Conservation (phyloP, 2,888 invertebrate genomes). For the Spodoptera littoralis region DNA sequence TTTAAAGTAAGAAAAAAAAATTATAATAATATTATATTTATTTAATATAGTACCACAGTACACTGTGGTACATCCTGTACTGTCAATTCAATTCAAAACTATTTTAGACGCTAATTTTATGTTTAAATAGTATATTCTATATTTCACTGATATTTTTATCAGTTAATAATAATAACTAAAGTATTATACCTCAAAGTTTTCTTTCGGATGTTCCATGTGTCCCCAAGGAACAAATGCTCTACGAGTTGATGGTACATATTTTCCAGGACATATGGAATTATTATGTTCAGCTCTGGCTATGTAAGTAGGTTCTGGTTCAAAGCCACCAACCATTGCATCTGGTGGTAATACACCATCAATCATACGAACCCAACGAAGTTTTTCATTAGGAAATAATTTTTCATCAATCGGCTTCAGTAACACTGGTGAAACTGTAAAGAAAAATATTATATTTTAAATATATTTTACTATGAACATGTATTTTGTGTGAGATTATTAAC, state of each 20-base stretch:
- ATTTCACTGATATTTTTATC: no score
- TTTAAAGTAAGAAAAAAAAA: not conserved
- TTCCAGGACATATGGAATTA: conserved; percentile 93
- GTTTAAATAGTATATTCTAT: no score
- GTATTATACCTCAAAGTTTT: conserved; percentile 90
- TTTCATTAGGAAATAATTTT: conserved; percentile 61
- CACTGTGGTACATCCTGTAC: no score
- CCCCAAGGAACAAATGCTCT: conserved; percentile 93
- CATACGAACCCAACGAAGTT: conserved; percentile 89
- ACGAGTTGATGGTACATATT: conserved; percentile 91
- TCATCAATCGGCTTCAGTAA: conserved; percentile 16
- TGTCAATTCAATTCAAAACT: no score
- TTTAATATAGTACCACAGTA: no score
- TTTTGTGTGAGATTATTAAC: no score
- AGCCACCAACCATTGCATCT: conserved; percentile 91
- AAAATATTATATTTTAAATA: not conserved
- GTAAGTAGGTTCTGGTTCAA: conserved; percentile 89
- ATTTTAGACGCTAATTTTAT: no score
- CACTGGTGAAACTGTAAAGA: conserved; percentile 47
- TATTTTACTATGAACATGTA: no score
- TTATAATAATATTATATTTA: no score
- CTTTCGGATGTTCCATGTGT: conserved; percentile 91
- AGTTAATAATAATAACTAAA: no score
- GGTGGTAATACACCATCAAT: conserved; percentile 90
- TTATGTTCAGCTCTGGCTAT: conserved; percentile 91